These are phyloP conservation scores for Machimus rusticus DNA, from an alignment of 2,888 invertebrate genomes.

Conservation along the genomic window DNA sequence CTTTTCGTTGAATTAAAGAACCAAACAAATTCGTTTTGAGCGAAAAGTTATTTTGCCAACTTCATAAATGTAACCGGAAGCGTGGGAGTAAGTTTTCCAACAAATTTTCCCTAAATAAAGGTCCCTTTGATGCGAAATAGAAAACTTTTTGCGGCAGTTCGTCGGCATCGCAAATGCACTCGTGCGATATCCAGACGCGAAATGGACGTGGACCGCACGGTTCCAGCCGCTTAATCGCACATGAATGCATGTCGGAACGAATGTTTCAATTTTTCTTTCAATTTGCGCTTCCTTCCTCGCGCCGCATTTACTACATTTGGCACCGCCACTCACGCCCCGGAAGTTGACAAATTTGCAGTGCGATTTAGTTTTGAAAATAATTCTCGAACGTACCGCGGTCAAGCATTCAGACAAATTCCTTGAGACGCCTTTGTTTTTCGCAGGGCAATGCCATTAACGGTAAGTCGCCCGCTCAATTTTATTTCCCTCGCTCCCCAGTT, in stretches of 20 bases:
- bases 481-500: not conserved
- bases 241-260: constrained; percentile 14
- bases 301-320: not conserved
- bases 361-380: not conserved
- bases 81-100: constrained; percentile 32
- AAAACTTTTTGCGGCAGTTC: not conserved
- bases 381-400: not conserved
- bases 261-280: constrained; percentile 15
- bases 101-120: constrained; percentile 29
- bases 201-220: not conserved
- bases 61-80: constrained; percentile 36
- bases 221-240: constrained; percentile 17
- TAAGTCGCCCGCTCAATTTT: not conserved
- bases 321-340: not conserved
- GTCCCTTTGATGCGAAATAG: constrained; percentile 21
- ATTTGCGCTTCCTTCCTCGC: not conserved
- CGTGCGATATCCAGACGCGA: not conserved
- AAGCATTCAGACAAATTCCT: not conserved
- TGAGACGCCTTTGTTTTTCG: not conserved
- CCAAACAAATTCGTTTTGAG: constrained; percentile 18
- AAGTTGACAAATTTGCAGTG: not conserved
- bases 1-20: constrained; percentile 27
- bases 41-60: constrained; percentile 31
- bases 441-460: not conserved
- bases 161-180: not conserved